These are phyloP conservation scores for Anguilla rostrata DNA, from an alignment of 2,113 vertebrate genomes.

Conservation along the genomic window DNA sequence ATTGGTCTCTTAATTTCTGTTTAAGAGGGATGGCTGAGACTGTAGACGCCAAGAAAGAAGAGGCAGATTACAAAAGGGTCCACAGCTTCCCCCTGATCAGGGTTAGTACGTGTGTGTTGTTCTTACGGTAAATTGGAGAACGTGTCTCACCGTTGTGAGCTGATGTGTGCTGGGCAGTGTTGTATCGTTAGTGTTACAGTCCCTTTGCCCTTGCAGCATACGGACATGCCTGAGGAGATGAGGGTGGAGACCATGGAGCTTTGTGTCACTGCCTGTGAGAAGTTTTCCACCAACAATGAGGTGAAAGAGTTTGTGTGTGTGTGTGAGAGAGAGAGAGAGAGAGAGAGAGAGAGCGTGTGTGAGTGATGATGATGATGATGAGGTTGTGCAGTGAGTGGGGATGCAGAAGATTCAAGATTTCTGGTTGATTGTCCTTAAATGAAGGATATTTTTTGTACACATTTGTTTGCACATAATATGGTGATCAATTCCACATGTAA, in stretches of 20 bases:
- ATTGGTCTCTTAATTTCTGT: slow-evolving; percentile 31
- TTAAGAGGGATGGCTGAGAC: slow-evolving; percentile 81
- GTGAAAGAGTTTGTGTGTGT: slow-evolving; percentile 32
- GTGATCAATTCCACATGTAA: no score
- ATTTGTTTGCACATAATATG: no score
- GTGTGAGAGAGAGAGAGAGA: neutral
- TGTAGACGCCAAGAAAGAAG: slow-evolving; percentile 88
- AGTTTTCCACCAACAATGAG: slow-evolving; percentile 81
- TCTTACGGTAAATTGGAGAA: neutral
- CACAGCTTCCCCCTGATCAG: slow-evolving; percentile 93
- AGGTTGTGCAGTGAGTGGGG: slow-evolving; percentile 94
- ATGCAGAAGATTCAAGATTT: slow-evolving; percentile 52
- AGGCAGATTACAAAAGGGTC: slow-evolving; percentile 91
- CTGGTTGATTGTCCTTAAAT: no score
- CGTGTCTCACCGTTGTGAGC: no score
- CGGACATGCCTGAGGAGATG: slow-evolving; percentile 98
- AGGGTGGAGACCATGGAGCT: slow-evolving; percentile 94
- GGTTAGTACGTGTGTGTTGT: slow-evolving; percentile 64
- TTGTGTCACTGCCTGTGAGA: slow-evolving; percentile 85
- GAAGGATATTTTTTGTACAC: no score
- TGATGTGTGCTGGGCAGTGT: neutral
- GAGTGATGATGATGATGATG: slow-evolving; percentile 76
- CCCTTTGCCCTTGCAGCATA: slow-evolving; percentile 73
- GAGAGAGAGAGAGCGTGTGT: no score
- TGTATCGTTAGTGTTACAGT: neutral